Conservation (phyloP, 2,888 invertebrate genomes). For the Timema podura region DNA sequence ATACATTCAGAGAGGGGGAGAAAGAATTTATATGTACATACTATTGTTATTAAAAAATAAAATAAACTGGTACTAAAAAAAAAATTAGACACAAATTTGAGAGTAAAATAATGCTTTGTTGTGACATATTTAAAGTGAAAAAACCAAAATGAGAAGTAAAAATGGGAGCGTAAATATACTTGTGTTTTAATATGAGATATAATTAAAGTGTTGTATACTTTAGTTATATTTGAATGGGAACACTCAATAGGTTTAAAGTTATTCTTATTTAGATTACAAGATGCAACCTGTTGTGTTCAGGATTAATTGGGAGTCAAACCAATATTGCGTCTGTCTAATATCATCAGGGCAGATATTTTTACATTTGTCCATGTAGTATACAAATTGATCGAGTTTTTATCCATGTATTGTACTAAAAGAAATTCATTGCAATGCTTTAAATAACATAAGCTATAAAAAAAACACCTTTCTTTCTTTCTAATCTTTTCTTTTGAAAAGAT, state of each 20-base stretch:
- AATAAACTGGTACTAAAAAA: constrained; percentile 14
- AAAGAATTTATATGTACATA: constrained; percentile 7
- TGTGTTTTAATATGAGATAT: constrained; percentile 14
- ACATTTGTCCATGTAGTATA: no score
- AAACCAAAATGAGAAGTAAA: constrained; percentile 7
- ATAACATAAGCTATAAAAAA: neutral
- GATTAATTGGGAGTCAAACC: constrained; percentile 1
- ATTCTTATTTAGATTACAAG: no score
- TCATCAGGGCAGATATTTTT: no score
- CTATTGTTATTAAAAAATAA: constrained; percentile 10
- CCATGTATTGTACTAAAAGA: no score
- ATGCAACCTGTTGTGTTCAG: constrained; percentile 12
- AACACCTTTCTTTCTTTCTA: constrained; percentile 9
- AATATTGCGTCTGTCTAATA: no score
- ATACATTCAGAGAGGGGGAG: no score
- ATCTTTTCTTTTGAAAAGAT: constrained; percentile 1
- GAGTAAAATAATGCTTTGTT: constrained; percentile 9
- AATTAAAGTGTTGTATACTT: constrained; percentile 12
- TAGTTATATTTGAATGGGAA: constrained; percentile 10
- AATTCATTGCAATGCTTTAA: no score
- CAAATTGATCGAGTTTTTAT: no score
- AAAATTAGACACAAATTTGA: neutral
- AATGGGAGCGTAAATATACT: neutral
- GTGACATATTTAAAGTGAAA: constrained; percentile 9
- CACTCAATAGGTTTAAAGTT: neutral